Conservation (phyloP, 1,140 invertebrate species). For the Polyergus mexicanus region DNA sequence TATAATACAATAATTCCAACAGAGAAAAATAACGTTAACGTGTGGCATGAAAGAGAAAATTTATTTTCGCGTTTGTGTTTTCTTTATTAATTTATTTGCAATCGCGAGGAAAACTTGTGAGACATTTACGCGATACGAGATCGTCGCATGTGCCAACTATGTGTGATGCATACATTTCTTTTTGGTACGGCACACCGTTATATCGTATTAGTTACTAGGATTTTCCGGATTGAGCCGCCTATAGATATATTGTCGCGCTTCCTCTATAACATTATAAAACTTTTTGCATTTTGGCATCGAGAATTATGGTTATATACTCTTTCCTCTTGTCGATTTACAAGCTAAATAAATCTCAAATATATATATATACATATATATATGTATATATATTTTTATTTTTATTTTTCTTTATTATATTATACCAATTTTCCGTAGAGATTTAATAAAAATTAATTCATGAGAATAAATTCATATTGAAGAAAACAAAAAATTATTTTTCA, state of each 20-base stretch:
- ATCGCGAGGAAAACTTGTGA: constrained; percentile 40
- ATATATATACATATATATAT: too few species aligned
- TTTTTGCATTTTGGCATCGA: constrained; percentile 30
- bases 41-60: not conserved
- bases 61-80: not conserved
- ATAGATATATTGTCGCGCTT: constrained; percentile 28
- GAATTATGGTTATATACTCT: constrained; percentile 13
- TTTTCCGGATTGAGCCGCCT: constrained; percentile 20
- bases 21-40: not conserved
- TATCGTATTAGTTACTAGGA: constrained; percentile 39
- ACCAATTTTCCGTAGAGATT: not conserved
- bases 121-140: not conserved
- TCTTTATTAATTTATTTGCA: constrained; percentile 18
- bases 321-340: not conserved
- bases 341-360: not conserved
- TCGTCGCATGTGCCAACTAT: constrained; percentile 29
- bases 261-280: constrained; percentile 33
- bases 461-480: not conserved
- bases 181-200: not conserved
- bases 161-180: not conserved
- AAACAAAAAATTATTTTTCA: not conserved
- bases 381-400: too few species aligned
- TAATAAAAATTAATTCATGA: not conserved
- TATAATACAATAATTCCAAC: not conserved
- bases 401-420: not conserved